A percentile compares a stretch with the other conserved stretches of the same genome.
phyloP scores from a whole-genome alignment of 2,888 invertebrate genomes.

The Ophion ventricosus region DNA sequence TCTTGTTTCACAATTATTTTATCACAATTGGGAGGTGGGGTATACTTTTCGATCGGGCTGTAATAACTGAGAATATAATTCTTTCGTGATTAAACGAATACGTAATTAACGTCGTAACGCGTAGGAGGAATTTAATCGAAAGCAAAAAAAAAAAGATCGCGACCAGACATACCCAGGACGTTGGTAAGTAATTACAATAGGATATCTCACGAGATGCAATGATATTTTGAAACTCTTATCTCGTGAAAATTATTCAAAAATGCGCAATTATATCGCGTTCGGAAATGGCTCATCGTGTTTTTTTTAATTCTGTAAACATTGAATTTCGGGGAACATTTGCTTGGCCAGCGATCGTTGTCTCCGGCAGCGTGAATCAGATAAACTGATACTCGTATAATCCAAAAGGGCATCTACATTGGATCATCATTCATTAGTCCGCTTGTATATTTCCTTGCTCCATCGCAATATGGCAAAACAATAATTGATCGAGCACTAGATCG shows the following conservation, averaged over 20 bases:
- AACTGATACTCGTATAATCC: too few relatives aligned
- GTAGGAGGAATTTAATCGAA: background rate
- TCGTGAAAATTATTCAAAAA: background rate
- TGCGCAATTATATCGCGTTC: background rate
- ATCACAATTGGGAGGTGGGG: background rate
- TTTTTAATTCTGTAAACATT: background rate
- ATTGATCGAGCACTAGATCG: too few relatives aligned
- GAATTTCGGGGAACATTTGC: background rate
- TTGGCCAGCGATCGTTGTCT: too few relatives aligned
- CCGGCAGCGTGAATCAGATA: too few relatives aligned
- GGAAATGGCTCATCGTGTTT: background rate
- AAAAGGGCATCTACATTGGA: too few relatives aligned
- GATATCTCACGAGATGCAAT: background rate
- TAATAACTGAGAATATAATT: background rate
- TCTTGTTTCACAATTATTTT: constrained; percentile 5
- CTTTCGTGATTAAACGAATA: background rate
- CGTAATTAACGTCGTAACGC: background rate
- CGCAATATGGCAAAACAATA: too few relatives aligned
- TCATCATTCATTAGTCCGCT: too few relatives aligned
- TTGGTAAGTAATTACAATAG: background rate
- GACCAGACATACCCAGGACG: background rate
- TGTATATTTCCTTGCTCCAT: too few relatives aligned
- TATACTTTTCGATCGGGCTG: too few relatives aligned
- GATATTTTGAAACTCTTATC: background rate
- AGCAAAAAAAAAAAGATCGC: background rate